Evolutionary conservation across 2,888 invertebrate genomes (phyloP).

Genomic region (Dorcus parallelipipedus): DNA sequence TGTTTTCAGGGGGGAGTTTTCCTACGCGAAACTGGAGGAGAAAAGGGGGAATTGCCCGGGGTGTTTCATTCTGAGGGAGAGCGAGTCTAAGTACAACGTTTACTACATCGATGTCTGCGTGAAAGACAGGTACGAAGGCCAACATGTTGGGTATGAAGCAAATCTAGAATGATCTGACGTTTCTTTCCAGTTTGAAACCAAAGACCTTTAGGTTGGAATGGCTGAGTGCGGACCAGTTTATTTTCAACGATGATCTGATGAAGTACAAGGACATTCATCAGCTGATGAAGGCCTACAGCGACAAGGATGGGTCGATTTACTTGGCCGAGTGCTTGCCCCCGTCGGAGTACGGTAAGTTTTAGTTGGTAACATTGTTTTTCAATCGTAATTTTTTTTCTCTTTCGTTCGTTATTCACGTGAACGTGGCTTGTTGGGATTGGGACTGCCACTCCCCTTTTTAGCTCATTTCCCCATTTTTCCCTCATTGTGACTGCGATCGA

Average conservation of each 20-base stretch:
- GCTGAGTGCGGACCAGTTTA: slow-evolving; percentile 57
- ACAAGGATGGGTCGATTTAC: slow-evolving; percentile 59
- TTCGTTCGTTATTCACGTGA: no score
- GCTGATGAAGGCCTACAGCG: slow-evolving; percentile 61
- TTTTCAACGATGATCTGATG: slow-evolving; percentile 51
- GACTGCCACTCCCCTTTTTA: no score
- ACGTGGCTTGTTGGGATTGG: no score
- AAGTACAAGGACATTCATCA: slow-evolving; percentile 60
- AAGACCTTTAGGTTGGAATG: slow-evolving; percentile 68
- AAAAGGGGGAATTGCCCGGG: slow-evolving; percentile 73
- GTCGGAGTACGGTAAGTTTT: slow-evolving; percentile 74
- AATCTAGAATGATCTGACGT: slow-evolving; percentile 23
- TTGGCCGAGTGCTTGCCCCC: slow-evolving; percentile 77
- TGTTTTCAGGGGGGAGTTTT: slow-evolving; percentile 70
- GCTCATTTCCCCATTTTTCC: no score
- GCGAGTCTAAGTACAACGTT: slow-evolving; percentile 73
- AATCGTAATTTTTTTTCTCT: no score
- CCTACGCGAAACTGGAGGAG: slow-evolving; percentile 78
- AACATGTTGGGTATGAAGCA: slow-evolving; percentile 7
- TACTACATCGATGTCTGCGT: slow-evolving; percentile 81
- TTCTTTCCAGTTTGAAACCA: slow-evolving; percentile 54
- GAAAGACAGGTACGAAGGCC: slow-evolving; percentile 58
- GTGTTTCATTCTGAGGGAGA: slow-evolving; percentile 78
- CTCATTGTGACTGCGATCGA: no score
- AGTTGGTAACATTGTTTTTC: neutral